Evolutionary conservation across 2,888 invertebrate species (phyloP), one percentile per base, ranked within the genome.

Genomic region (Ganaspis brasiliensis): DNA sequence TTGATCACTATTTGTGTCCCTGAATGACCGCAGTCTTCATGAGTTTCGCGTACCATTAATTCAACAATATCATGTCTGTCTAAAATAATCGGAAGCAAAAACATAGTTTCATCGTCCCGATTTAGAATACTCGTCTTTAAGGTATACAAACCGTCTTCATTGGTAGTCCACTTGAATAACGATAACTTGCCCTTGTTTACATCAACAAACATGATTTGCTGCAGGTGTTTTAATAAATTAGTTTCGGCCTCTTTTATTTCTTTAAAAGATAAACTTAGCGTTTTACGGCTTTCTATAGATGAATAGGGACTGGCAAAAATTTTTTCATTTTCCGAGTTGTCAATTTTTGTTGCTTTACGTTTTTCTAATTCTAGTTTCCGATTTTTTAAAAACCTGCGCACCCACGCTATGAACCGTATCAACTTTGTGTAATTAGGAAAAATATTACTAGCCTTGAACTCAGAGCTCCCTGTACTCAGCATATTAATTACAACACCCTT

Each of bases 1-100:
- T 31, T 31, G 3, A 31, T 31, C 6, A 31, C 31, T 6, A 31
- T 6, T 6, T 31, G 74, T 16, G 74, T 77, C 10, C 82, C 82
- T 10, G 78, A 81, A 72, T 82, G 82, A 45, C 73, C 35, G 37
- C 79, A 52, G 37, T 71, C 76, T 74, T 74, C 67, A 49, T 71
- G 57, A 40, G 24, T 49, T 52, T 57, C 71, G 21, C 59, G 21
- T 31, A 57, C 9, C 6, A 74, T 9, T 19, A 74, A 55, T 14
- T 61, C n/a, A 26, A 74, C 63, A 4, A 37, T 5, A 5, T 52
- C 49, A 16, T 52, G 14, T n/a, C 49, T n/a, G 16, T 52, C 49
- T 2, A 52, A 16, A 14, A 52, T 1, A 16, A 52, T 52, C 16
- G 49, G 16, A n/a, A 12, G n/a, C 16, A 52, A 52, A 16, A 52